phyloP scores from a whole-genome alignment of 2,888 invertebrate genomes.

The Nomada fabriciana region DNA sequence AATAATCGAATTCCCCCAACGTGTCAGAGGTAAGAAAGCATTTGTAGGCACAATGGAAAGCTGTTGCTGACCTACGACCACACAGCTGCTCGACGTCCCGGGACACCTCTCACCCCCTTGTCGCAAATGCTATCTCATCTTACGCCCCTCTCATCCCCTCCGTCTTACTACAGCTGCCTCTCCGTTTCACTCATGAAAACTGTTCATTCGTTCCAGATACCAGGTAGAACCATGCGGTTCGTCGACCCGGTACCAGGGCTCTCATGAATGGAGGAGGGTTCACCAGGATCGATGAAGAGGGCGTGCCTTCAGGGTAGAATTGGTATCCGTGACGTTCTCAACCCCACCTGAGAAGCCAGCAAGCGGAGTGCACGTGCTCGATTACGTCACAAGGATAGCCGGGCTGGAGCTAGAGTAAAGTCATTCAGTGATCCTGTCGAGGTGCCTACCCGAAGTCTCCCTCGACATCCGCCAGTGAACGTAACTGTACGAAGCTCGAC shows the following conservation, averaged over 20 bases:
- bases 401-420: conserved; percentile 52
- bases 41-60: conserved; percentile 34
- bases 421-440: conserved; percentile 69
- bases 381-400: conserved; percentile 79
- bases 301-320: conserved; percentile 75
- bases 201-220: conserved; percentile 77
- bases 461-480: background rate
- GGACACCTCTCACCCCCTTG: conserved; percentile 8
- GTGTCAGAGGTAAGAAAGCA: conserved; percentile 4
- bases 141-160: background rate
- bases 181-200: conserved; percentile 50
- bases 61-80: conserved; percentile 72
- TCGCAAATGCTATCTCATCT: conserved; percentile 20
- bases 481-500: background rate
- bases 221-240: conserved; percentile 76
- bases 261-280: conserved; percentile 80
- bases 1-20: background rate
- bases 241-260: conserved; percentile 74
- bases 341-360: conserved; percentile 69
- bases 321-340: conserved; percentile 78
- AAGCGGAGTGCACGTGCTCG: conserved; percentile 78
- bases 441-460: background rate
- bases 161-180: background rate
- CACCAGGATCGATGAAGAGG: conserved; percentile 79
- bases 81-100: conserved; percentile 25